Conservation (phyloP, 2,797 vertebrate genomes). For the Melopsittacus undulatus region DNA sequence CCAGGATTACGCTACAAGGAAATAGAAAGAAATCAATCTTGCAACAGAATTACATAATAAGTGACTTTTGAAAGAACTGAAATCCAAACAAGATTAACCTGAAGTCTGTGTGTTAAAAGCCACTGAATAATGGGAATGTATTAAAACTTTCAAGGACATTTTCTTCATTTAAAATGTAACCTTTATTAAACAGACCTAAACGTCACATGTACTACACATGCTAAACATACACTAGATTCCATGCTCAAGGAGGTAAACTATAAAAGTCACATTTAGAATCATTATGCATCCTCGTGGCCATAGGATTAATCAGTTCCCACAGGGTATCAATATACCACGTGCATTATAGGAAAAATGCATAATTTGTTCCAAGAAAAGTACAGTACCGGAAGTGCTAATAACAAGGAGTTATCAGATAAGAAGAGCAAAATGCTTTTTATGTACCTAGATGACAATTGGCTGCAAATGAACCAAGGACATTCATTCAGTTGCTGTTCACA, state of each 20-base stretch:
- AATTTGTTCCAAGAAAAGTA: neutral
- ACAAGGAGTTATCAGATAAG: neutral
- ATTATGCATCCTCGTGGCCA: neutral
- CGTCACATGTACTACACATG: neutral
- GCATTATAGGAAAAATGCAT: fast-evolving
- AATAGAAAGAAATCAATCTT: neutral
- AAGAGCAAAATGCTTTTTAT: neutral
- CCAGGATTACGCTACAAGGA: neutral
- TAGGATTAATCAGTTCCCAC: neutral
- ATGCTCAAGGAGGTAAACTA: neutral
- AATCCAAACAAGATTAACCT: neutral
- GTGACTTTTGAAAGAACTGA: neutral
- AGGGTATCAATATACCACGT: fast-evolving
- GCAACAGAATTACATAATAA: neutral
- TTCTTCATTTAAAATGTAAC: neutral
- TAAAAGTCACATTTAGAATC: neutral
- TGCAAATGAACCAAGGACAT: neutral
- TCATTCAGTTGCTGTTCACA: neutral
- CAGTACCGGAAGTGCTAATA: fast-evolving
- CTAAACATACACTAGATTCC: neutral
- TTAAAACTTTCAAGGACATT: neutral
- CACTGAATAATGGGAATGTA: neutral
- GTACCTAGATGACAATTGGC: neutral
- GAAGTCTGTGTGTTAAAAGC: neutral
- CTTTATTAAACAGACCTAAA: neutral